Percentiles rank a stretch among this genome's conserved stretches.
Evolutionary conservation across 2,888 invertebrate genomes (phyloP).

Genomic region (Helleia helle): DNA sequence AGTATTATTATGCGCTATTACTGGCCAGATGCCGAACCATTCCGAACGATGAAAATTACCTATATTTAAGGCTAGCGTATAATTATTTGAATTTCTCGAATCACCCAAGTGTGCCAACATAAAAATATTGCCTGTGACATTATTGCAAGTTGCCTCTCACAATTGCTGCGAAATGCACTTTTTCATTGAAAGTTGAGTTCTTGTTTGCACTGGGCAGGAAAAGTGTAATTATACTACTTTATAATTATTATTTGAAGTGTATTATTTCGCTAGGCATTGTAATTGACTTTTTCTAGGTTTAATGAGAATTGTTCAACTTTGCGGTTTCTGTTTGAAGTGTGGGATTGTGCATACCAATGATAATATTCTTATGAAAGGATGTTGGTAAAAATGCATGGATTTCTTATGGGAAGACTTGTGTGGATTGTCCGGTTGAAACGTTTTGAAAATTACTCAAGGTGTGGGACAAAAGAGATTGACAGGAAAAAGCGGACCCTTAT

Average conservation of each 20-base stretch:
- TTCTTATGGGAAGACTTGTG: too few species aligned
- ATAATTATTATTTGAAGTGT: not conserved
- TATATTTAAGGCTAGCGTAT: conserved; percentile 10
- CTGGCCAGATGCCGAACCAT: conserved; percentile 3
- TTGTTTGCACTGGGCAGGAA: not conserved
- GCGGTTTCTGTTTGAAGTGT: not conserved
- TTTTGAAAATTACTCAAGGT: too few species aligned
- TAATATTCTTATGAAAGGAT: too few species aligned
- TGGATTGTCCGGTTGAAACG: too few species aligned
- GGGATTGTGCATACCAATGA: conserved; percentile 1
- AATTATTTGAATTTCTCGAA: conserved; percentile 19
- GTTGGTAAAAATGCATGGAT: too few species aligned
- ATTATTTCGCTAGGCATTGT: not conserved
- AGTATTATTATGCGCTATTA: conserved; percentile 5
- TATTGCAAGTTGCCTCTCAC: conserved; percentile 14
- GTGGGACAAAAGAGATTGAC: too few species aligned
- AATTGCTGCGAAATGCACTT: not conserved
- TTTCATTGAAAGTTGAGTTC: not conserved
- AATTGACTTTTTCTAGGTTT: not conserved
- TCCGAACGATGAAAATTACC: conserved; percentile 6
- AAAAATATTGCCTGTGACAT: conserved; percentile 16
- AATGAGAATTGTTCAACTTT: not conserved
- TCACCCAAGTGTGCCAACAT: conserved; percentile 18
- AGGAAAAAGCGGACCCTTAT: too few species aligned
- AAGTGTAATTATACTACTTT: conserved; percentile 3